These are phyloP conservation scores for Diadema setosum DNA, from an alignment of 35 echinoderm and acorn worm genomes.

Conservation along the genomic window DNA sequence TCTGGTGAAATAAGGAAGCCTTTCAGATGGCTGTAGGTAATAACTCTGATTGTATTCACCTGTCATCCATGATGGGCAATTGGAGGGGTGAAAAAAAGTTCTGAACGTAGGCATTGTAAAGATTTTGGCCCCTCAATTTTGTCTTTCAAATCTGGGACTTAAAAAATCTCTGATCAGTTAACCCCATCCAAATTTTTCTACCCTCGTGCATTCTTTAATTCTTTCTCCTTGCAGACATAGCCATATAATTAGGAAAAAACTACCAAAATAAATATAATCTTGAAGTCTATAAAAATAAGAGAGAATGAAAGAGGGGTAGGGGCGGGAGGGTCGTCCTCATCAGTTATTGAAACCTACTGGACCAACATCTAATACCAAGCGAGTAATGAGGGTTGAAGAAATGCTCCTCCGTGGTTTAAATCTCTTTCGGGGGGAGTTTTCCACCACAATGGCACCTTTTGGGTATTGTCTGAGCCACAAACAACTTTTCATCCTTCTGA, in stretches of 20 bases:
- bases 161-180: no score
- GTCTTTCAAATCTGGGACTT: neutral
- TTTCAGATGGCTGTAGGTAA: neutral
- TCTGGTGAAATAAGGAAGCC: neutral
- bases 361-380: neutral
- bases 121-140: neutral
- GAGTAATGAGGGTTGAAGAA: neutral
- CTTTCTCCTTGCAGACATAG: no score
- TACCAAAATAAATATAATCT: neutral
- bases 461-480: neutral
- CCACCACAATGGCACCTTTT: neutral
- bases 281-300: neutral
- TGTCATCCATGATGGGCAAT: neutral
- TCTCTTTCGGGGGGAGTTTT: neutral
- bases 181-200: no score
- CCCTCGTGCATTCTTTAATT: no score
- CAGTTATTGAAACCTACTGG: neutral
- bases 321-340: neutral
- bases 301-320: neutral
- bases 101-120: neutral
- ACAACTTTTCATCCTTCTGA: neutral
- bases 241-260: no score
- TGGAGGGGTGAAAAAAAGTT: neutral
- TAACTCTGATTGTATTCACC: neutral
- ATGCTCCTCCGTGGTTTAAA: neutral